phyloP scores from a whole-genome alignment of 2,113 vertebrate species.

The Neomonachus schauinslandi region DNA sequence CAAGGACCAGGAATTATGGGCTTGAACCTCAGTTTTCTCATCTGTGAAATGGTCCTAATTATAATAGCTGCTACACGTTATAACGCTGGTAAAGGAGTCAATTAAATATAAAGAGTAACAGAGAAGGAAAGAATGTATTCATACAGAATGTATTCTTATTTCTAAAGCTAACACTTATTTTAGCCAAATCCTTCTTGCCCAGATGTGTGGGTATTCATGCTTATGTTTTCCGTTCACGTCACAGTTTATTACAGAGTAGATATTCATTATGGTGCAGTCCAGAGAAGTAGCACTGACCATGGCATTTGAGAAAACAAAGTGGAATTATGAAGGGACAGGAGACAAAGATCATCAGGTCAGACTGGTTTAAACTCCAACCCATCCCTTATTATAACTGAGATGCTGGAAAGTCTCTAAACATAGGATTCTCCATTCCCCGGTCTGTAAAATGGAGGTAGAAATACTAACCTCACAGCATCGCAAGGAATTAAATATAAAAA shows the following conservation, averaged over 20 bases:
- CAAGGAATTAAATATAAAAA: not conserved
- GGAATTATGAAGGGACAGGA: not conserved
- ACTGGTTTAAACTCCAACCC: not conserved
- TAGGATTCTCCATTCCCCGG: rapidly evolving
- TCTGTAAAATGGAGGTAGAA: not conserved
- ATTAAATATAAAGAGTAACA: not conserved
- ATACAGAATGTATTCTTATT: not conserved
- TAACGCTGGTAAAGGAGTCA: not conserved
- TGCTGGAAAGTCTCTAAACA: not conserved
- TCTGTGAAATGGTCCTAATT: not conserved
- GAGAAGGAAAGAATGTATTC: not conserved
- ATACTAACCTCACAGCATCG: not conserved
- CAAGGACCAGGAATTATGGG: rapidly evolving
- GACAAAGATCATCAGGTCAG: not conserved
- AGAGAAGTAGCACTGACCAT: rapidly evolving
- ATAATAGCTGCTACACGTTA: not conserved
- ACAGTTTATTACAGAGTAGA: not conserved
- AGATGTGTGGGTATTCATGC: too few relatives aligned
- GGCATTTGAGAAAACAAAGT: not conserved
- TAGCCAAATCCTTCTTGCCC: not conserved
- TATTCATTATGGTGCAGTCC: rapidly evolving
- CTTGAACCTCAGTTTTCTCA: not conserved
- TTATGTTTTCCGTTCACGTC: not conserved
- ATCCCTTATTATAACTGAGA: not conserved
- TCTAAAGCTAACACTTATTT: not conserved